A percentile compares a stretch with the other conserved stretches of the same genome.
phyloP scores from a whole-genome alignment of 2,888 invertebrate genomes.

The Lacanobia oleracea region DNA sequence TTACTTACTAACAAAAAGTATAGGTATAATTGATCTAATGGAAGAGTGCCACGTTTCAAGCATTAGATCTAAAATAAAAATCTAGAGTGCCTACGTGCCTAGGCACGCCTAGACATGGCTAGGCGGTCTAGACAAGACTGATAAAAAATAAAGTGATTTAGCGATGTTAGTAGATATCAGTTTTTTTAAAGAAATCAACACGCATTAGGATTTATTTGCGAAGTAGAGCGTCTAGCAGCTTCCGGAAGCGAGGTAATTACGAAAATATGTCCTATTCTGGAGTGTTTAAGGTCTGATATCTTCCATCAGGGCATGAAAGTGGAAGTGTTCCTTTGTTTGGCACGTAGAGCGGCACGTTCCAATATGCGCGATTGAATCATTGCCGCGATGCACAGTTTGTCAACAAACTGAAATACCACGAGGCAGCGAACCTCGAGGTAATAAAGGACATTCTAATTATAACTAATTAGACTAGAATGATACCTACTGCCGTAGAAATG shows the following conservation, averaged over 20 bases:
- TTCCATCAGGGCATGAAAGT: conserved; percentile 31
- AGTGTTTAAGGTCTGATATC: conserved; percentile 34
- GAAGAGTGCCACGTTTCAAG: not conserved
- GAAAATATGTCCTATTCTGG: conserved; percentile 38
- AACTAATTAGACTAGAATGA: conserved; percentile 49
- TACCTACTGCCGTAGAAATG: too few species aligned
- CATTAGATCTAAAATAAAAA: conserved; percentile 3
- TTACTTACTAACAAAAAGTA: not conserved
- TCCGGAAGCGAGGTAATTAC: conserved; percentile 33
- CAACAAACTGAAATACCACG: conserved; percentile 73
- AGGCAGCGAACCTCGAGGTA: conserved; percentile 44
- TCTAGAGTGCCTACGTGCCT: conserved; percentile 12
- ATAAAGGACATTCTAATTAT: conserved; percentile 59
- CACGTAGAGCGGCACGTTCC: conserved; percentile 54
- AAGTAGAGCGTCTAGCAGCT: conserved; percentile 52
- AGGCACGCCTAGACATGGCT: too few species aligned
- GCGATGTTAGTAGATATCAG: too few species aligned
- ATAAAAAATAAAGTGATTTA: conserved; percentile 42
- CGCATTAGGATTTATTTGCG: conserved; percentile 34
- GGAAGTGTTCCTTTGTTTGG: conserved; percentile 55
- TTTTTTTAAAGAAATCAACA: conserved; percentile 30
- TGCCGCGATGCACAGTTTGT: conserved; percentile 69
- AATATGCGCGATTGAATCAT: conserved; percentile 70
- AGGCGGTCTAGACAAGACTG: conserved; percentile 43
- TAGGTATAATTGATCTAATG: not conserved